Evolutionary conservation across 2,888 invertebrate genomes (phyloP).

Genomic region (Alsophila aescularia): DNA sequence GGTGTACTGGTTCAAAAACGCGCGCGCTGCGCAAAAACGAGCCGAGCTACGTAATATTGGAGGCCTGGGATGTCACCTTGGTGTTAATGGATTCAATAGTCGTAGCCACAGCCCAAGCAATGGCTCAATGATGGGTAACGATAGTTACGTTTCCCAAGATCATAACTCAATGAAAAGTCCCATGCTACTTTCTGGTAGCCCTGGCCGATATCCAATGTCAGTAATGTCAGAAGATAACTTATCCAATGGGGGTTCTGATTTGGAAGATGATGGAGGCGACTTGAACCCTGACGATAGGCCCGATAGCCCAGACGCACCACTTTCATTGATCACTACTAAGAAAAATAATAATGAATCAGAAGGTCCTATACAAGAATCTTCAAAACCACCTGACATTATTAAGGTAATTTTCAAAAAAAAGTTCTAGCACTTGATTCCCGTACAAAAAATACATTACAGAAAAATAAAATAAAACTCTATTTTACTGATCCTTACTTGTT

Average conservation of each 20-base stretch:
- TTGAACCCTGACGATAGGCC: constrained; percentile 83
- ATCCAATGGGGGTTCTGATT: constrained; percentile 87
- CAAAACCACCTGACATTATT: constrained; percentile 81
- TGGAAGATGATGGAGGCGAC: constrained; percentile 87
- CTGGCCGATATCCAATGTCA: constrained; percentile 85
- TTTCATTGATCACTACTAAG: constrained; percentile 87
- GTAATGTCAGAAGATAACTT: constrained; percentile 87
- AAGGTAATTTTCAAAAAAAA: constrained; percentile 59
- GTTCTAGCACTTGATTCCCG: no score
- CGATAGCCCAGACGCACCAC: constrained; percentile 87
- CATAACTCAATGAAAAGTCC: constrained; percentile 87
- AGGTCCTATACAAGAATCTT: constrained; percentile 78
- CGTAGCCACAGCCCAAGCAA: constrained; percentile 87
- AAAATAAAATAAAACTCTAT: no score
- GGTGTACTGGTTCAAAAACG: constrained; percentile 99
- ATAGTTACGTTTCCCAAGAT: constrained; percentile 84
- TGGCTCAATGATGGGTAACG: constrained; percentile 85
- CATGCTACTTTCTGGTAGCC: constrained; percentile 81
- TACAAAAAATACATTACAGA: no score
- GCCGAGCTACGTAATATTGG: constrained; percentile 90
- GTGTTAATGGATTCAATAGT: constrained; percentile 86
- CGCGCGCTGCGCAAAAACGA: constrained; percentile 96
- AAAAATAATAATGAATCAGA: constrained; percentile 80
- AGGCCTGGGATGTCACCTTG: constrained; percentile 84
- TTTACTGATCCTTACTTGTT: not conserved